Evolutionary conservation across 23 tunicate genomes (phyloP).

Genomic region (Phallusia fumigata): DNA sequence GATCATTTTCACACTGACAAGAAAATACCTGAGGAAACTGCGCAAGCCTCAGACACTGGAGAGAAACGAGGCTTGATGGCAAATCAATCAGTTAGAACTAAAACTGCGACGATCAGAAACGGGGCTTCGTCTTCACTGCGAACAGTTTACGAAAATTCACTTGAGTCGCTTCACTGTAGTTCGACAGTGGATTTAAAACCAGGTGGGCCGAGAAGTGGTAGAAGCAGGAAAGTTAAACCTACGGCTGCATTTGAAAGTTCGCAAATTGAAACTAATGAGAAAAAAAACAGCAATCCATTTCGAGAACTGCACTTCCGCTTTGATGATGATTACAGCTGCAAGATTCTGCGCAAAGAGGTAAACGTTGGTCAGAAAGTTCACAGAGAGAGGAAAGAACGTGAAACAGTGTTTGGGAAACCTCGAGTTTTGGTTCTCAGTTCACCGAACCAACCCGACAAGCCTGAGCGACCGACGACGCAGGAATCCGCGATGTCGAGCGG

Average conservation of each 20-base stretch:
- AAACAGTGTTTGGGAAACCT: constrained; percentile 29
- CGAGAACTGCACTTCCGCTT: neutral
- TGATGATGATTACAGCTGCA: constrained; percentile 33
- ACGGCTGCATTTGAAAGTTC: neutral
- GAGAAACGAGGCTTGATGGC: neutral
- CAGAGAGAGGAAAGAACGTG: constrained; percentile 44
- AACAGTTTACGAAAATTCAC: neutral
- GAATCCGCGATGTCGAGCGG: neutral
- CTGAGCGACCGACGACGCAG: constrained; percentile 3
- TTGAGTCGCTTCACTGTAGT: neutral
- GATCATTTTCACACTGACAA: neutral
- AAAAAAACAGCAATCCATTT: neutral
- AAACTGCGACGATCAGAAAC: constrained; percentile 5
- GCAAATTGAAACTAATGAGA: neutral
- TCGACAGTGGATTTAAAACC: neutral
- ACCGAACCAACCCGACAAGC: neutral
- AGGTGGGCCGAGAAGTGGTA: neutral
- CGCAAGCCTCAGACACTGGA: neutral
- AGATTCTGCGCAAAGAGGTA: constrained; percentile 38
- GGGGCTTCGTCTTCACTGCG: neutral
- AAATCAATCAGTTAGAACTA: neutral
- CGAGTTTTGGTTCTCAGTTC: constrained; percentile 20
- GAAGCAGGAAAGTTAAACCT: neutral
- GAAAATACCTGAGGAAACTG: neutral
- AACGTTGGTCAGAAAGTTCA: constrained; percentile 63